Evolutionary conservation across 1,140 invertebrate genomes (phyloP), one percentile per base, ranked within the genome.

Genomic region (Drosophila arawakana): DNA sequence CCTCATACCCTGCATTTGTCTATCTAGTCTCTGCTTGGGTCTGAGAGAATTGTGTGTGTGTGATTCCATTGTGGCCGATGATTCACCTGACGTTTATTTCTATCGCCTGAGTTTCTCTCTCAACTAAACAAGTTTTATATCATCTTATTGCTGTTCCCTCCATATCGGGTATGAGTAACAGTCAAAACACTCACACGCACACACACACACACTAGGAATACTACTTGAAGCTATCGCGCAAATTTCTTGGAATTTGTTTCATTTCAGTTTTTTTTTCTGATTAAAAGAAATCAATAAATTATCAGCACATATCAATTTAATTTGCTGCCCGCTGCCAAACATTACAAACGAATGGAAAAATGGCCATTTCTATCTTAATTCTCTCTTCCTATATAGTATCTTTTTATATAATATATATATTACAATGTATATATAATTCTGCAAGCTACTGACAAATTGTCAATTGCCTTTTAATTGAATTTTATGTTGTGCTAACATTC

Each of bases 201-300:
- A 60, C 55, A 43, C 55, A 58, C 39, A 11, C 34, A 55, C 11
- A 57, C 43, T 13, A 41, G 2, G 9, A 54, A 11, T 7, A 57
- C 49, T 49, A 68, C 71, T 78, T 67, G 13, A 49, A 75, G 60
- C 82, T 86, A 86, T 82, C 82, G 82, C 67, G 55, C 60, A 46
- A 46, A 73, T 82, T 85, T 85, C 82, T 79, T 58, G 50, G 82
- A 86, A 85, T 75, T 86, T 62, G 39, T 41, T 70, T 47, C 60
- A 43, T 66, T 74, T 65, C 18, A 37, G 57, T 46, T 50, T 30
- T 30, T 30, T 37, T 44, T 71, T 73, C 41, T 80, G 81, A 83
- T 83, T 84, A 83, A 84, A 81, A 50, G 65, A 69, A 80, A 77
- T 84, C 81, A 84, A 80, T 84, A 80, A 70, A 74, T 83, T 84